A percentile compares a stretch with the other conserved stretches of the same genome.
phyloP scores from a whole-genome alignment of 2,888 invertebrate genomes.

The Dioctria linearis region DNA sequence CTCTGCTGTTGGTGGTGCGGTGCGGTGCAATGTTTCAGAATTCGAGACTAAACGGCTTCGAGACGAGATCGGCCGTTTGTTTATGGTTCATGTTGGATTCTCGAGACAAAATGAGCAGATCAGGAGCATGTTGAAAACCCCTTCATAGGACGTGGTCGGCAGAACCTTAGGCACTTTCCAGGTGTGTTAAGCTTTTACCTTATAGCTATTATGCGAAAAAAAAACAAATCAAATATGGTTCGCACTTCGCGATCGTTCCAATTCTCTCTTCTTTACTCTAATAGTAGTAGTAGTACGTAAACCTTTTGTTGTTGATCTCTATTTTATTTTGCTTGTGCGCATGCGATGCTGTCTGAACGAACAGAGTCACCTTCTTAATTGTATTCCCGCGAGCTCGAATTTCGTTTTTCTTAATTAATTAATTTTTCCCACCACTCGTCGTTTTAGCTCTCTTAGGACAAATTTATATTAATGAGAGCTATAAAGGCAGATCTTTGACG shows the following conservation, averaged over 20 bases:
- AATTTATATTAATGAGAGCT: slow-evolving; percentile 72
- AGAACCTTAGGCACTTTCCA: slow-evolving; percentile 40
- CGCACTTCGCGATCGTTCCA: slow-evolving; percentile 13
- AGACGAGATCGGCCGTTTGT: slow-evolving; percentile 39
- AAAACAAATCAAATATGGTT: slow-evolving; percentile 16
- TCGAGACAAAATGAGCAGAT: slow-evolving; percentile 45
- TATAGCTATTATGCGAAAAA: slow-evolving; percentile 44
- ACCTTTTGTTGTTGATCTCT: too few species aligned
- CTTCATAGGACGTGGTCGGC: slow-evolving; percentile 32
- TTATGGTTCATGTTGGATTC: slow-evolving; percentile 43
- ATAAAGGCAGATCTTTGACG: slow-evolving; percentile 64
- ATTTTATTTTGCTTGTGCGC: neutral
- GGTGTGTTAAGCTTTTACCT: slow-evolving; percentile 44
- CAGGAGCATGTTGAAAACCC: slow-evolving; percentile 48
- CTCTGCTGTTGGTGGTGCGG: too few species aligned
- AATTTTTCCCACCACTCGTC: slow-evolving; percentile 47
- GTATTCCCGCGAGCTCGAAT: slow-evolving; percentile 30
- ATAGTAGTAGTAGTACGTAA: too few species aligned
- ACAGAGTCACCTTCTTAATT: slow-evolving; percentile 51
- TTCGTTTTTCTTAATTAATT: slow-evolving; percentile 54
- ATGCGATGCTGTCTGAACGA: slow-evolving; percentile 4
- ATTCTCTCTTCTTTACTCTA: neutral
- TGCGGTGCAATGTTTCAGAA: neutral
- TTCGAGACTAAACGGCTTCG: slow-evolving; percentile 6
- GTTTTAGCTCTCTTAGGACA: slow-evolving; percentile 63